Conservation (phyloP, 2,888 invertebrate species). For the Lepas anatifera region DNA sequence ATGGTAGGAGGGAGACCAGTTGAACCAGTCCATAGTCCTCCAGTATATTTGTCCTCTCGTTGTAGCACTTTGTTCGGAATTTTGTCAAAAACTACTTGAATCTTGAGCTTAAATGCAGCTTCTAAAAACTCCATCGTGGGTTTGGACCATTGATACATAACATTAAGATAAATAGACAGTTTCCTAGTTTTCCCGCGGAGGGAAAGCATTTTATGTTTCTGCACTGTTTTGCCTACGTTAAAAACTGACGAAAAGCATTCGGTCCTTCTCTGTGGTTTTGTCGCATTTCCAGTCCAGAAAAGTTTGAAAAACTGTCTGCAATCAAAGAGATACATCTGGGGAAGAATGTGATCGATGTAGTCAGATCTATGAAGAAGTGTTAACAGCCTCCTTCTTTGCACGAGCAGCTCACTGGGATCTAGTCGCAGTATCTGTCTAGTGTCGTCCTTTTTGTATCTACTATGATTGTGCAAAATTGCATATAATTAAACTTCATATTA, state of each 20-base stretch:
- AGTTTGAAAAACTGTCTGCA: background rate
- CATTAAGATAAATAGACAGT: background rate
- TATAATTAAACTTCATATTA: background rate
- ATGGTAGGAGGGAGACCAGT: background rate
- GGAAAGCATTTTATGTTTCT: background rate
- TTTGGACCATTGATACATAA: background rate
- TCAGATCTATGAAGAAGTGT: background rate
- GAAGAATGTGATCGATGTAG: background rate
- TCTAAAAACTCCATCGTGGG: background rate
- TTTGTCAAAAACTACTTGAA: background rate
- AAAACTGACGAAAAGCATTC: background rate
- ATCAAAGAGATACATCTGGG: background rate
- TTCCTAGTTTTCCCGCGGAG: background rate
- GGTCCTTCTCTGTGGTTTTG: background rate
- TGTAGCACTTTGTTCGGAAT: background rate
- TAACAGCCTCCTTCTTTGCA: background rate
- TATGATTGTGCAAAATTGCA: background rate
- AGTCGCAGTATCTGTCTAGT: background rate
- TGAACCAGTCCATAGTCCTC: background rate
- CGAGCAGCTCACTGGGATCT: background rate
- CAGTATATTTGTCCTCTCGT: background rate
- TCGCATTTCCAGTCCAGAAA: background rate
- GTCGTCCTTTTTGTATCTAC: background rate
- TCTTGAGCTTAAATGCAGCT: background rate
- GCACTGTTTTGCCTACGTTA: background rate